Conservation (phyloP, 2,888 invertebrate genomes). For the Macrophya annulata region DNA sequence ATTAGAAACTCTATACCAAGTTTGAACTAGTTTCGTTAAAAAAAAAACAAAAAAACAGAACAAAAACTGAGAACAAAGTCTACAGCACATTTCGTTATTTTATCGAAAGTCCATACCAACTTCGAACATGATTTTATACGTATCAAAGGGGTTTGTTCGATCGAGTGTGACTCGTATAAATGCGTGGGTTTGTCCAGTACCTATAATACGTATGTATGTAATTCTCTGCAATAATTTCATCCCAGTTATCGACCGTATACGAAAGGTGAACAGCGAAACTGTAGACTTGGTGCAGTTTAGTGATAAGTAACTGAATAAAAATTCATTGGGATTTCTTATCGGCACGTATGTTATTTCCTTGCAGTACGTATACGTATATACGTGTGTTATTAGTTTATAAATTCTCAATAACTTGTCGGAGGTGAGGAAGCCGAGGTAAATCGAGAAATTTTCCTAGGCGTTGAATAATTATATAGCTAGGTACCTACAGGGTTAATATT, state of each 20-base stretch:
- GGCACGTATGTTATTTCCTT: too few relatives aligned
- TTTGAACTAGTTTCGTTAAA: too few relatives aligned
- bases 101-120: neutral
- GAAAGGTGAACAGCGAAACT: slow-evolving; percentile 7
- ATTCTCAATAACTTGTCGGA: too few relatives aligned
- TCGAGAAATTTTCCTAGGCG: neutral
- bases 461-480: neutral
- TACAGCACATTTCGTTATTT: neutral
- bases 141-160: neutral
- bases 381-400: too few relatives aligned
- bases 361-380: too few relatives aligned
- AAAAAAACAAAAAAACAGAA: neutral
- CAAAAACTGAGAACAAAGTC: neutral
- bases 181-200: slow-evolving; percentile 1
- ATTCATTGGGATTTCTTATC: neutral
- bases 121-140: neutral
- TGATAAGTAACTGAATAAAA: neutral
- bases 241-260: neutral
- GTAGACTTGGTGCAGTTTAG: neutral
- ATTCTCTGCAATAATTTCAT: slow-evolving; percentile 23
- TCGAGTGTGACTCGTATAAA: neutral
- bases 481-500: neutral
- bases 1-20: too few relatives aligned
- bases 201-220: too few relatives aligned
- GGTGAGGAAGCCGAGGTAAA: neutral